Evolutionary conservation across 2,113 vertebrate species (phyloP).

Genomic region (Tachuris rubrigastra): DNA sequence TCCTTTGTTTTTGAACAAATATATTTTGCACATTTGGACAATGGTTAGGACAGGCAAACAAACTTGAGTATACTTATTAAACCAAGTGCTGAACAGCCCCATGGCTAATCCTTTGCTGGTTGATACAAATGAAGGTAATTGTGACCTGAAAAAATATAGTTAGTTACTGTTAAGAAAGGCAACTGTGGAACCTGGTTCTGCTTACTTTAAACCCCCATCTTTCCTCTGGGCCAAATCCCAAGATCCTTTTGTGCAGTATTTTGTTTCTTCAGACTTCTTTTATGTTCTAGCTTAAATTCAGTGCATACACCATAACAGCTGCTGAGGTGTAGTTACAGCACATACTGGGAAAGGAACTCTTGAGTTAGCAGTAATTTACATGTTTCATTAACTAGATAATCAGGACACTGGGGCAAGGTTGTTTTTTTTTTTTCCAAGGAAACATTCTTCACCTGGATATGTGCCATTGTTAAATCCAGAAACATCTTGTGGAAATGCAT

Average conservation of each 20-base stretch:
- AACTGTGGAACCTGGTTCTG: background rate
- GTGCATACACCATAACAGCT: background rate
- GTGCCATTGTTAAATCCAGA: background rate
- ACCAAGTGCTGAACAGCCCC: background rate
- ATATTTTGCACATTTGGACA: background rate
- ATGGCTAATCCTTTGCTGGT: background rate
- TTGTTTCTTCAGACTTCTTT: constrained; percentile 26
- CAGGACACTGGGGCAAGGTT: constrained; percentile 14
- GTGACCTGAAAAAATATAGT: background rate
- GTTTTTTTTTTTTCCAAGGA: background rate
- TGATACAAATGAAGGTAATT: background rate
- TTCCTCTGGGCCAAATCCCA: background rate
- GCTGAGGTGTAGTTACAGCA: constrained; percentile 9
- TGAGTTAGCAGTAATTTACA: constrained; percentile 43
- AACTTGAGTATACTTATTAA: background rate
- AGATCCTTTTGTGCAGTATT: background rate
- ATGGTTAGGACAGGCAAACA: background rate
- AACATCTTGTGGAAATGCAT: background rate
- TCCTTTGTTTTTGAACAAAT: background rate
- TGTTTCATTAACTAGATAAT: constrained; percentile 58
- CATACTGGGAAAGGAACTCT: constrained; percentile 15
- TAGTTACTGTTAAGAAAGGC: background rate
- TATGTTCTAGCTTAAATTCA: constrained; percentile 8
- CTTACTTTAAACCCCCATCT: background rate
- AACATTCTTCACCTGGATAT: constrained; percentile 11